Evolutionary conservation across 1,140 invertebrate genomes (phyloP).

Genomic region (Bemisia tabaci): DNA sequence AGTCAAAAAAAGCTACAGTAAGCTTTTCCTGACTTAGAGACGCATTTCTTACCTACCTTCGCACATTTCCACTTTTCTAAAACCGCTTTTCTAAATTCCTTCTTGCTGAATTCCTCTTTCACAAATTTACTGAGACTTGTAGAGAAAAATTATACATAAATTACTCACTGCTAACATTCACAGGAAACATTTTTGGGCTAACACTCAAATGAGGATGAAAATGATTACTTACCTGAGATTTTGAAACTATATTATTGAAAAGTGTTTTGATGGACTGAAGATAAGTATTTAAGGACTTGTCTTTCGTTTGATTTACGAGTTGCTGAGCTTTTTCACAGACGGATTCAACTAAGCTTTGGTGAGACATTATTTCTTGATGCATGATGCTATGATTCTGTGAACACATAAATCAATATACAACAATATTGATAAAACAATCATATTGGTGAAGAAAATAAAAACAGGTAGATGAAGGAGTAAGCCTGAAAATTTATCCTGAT

Average conservation of each 20-base stretch:
- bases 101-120: too few species aligned
- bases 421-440: not conserved
- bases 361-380: slow-evolving; percentile 88
- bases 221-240: slow-evolving; percentile 46
- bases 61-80: too few species aligned
- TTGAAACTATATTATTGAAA: slow-evolving; percentile 74
- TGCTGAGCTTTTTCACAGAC: slow-evolving; percentile 85
- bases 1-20: too few species aligned
- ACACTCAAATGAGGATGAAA: too few species aligned
- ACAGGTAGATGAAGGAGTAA: not conserved
- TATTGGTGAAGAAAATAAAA: not conserved
- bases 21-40: too few species aligned
- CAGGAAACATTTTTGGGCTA: too few species aligned
- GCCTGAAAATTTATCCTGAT: too few species aligned
- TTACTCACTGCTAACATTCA: too few species aligned
- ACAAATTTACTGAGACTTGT: too few species aligned
- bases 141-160: not conserved
- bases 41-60: too few species aligned
- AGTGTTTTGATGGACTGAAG: slow-evolving; percentile 77
- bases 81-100: too few species aligned
- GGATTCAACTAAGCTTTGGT: slow-evolving; percentile 74
- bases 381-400: slow-evolving; percentile 78
- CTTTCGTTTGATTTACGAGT: slow-evolving; percentile 76
- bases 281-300: slow-evolving; percentile 70
- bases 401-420: not conserved